Conservation (phyloP, 2,888 invertebrate genomes). For the Nomada flava region DNA sequence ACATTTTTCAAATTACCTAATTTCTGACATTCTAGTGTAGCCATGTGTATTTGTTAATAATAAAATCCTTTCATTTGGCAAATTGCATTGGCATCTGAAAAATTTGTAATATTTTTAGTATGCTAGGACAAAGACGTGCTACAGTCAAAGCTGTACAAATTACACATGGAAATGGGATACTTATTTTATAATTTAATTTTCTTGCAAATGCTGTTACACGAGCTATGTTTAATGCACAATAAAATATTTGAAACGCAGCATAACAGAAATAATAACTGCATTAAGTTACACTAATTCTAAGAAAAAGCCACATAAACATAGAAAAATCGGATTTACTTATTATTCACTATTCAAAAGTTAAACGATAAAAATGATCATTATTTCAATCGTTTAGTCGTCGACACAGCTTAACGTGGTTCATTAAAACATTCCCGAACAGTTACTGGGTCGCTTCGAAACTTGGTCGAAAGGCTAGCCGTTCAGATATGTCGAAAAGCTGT, state of each 20-base stretch:
- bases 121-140: no score
- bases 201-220: neutral
- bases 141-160: neutral
- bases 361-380: neutral
- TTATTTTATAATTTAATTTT: constrained; percentile 12
- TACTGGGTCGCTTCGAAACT: neutral
- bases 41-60: no score
- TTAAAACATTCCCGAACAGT: constrained; percentile 18
- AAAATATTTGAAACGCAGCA: neutral
- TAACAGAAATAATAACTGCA: no score
- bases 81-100: no score
- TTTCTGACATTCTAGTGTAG: no score
- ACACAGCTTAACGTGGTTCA: neutral
- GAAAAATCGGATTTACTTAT: neutral
- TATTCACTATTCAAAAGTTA: neutral
- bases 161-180: neutral
- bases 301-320: no score
- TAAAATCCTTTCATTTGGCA: no score
- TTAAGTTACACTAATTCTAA: neutral
- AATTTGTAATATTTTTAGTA: neutral
- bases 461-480: neutral
- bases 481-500: constrained; percentile 34
- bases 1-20: no score
- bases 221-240: neutral
- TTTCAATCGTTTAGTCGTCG: neutral